A percentile compares a stretch with the other conserved stretches of the same genome.
phyloP scores from a whole-genome alignment of 2,113 vertebrate species.

The Phoxinus phoxinus region DNA sequence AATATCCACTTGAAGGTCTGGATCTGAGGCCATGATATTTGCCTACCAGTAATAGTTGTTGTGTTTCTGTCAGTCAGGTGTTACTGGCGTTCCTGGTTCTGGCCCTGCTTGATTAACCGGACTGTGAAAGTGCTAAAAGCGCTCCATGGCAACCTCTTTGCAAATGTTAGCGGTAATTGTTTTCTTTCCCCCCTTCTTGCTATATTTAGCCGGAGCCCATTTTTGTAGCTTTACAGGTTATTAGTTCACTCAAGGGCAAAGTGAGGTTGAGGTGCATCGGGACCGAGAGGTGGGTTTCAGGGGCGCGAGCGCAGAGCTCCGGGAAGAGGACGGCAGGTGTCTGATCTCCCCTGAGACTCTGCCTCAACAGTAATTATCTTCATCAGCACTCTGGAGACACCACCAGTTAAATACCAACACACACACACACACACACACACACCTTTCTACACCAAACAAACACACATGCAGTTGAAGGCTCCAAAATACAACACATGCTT shows the following conservation, averaged over 20 bases:
- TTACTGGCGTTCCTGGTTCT: not conserved
- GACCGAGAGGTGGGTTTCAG: not conserved
- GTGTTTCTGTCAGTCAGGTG: not conserved
- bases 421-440: conserved; percentile 29
- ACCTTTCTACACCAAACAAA: not conserved
- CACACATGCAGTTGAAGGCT: conserved; percentile 26
- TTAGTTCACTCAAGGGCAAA: conserved; percentile 20
- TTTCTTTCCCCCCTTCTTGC: not conserved
- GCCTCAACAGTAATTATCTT: conserved; percentile 77
- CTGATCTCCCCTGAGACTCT: conserved; percentile 64
- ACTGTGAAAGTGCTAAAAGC: not conserved
- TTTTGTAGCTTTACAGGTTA: not conserved
- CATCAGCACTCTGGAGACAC: conserved; percentile 69
- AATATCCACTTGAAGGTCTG: not conserved
- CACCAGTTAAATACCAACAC: conserved; percentile 58
- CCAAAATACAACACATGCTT: conserved; percentile 34
- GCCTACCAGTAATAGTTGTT: not conserved
- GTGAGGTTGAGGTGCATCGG: not conserved
- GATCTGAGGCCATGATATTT: not conserved
- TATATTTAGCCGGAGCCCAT: conserved; percentile 35
- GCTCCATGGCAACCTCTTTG: conserved; percentile 20
- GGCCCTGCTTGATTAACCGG: conserved; percentile 22
- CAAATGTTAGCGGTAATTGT: conserved; percentile 32
- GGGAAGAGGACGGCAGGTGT: conserved; percentile 61
- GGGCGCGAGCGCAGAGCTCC: conserved; percentile 44